Evolutionary conservation across 2,888 invertebrate genomes (phyloP), one percentile per base, ranked within the genome.

Genomic region (Notodonta ziczac): DNA sequence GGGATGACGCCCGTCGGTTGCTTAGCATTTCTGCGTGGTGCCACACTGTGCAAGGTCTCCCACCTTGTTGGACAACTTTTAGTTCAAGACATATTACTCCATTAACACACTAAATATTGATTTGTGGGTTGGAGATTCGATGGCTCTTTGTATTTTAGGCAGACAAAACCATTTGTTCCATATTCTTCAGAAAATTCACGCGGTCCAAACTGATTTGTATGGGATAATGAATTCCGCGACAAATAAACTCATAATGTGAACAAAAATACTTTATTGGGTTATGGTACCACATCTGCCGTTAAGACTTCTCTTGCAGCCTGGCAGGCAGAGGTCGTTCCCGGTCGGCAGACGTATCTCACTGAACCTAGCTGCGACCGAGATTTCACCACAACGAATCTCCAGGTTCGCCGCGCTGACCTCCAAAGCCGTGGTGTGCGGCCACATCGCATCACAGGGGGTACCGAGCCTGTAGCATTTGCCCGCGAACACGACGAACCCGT

Each of bases 321-420:
- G 84, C 1, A 76, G 80, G 63, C 93, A 93, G 42, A 51, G 4
- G 9, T 12, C 5, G 61, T 13, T 44, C 13, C 56, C 16, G 24
- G 12, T 8, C 5, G 8, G 24, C 10, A 0, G 14, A 52, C 4
- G 10, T 46, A 0, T 62, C 50, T 81, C 83, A 0, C 81, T 78
- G 44, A 93, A 83, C 55, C 94, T 86, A 0, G 77, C 81, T 56
- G 84, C 77, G 0, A 85, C 44, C 16, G 75, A 77, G 2, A 88
- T 55, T n/a, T 67, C 74, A 0, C 95, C 86, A 76, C 97, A 97
- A 66, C 94, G 92, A 1, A 96, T 78, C 57, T 89, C 82, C 57
- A 96, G 83, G 0, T 94, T 95, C 0, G 93, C 94, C 0, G 95
- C 94, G 78, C 96, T 95, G 0, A 96, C 95, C 6, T 94, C 94